A percentile compares a stretch with the other conserved stretches of the same genome.
Conservation (phyloP, 2,797 vertebrate genomes). For the Notamacropus eugenii region DNA sequence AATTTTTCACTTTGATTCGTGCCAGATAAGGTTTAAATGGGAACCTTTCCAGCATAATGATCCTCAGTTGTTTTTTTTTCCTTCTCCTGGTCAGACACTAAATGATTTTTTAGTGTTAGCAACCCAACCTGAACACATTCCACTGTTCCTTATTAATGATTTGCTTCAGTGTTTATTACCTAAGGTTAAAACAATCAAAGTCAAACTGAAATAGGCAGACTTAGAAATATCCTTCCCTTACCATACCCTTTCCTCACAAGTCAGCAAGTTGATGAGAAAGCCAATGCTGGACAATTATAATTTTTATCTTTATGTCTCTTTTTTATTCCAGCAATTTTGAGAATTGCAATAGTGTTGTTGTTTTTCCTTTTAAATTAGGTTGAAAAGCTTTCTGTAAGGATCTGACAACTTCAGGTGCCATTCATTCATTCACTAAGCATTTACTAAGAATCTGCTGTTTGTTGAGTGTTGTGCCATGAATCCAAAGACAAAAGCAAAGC, state of each 20-base stretch:
- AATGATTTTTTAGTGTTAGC: constrained; percentile 43
- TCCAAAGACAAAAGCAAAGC: neutral
- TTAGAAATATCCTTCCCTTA: constrained; percentile 26
- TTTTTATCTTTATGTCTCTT: constrained; percentile 27
- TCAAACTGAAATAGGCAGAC: neutral
- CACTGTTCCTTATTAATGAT: neutral
- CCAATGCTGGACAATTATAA: neutral
- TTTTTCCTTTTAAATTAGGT: neutral
- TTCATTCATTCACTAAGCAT: neutral
- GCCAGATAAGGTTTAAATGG: constrained; percentile 47
- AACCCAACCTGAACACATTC: neutral
- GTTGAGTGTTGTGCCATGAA: neutral
- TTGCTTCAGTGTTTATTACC: constrained; percentile 48
- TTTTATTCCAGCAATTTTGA: neutral
- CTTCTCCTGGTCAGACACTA: constrained; percentile 6
- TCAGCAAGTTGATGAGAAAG: neutral
- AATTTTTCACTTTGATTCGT: constrained; percentile 71
- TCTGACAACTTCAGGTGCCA: neutral
- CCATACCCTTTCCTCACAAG: neutral
- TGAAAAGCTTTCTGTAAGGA: neutral
- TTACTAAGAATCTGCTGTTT: neutral
- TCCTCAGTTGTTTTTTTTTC: neutral
- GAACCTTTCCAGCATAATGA: constrained; percentile 11
- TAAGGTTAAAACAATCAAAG: constrained; percentile 28
- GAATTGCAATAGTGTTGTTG: neutral